phyloP scores from a whole-genome alignment of 2,797 vertebrate species.

The Channallabes apus region DNA sequence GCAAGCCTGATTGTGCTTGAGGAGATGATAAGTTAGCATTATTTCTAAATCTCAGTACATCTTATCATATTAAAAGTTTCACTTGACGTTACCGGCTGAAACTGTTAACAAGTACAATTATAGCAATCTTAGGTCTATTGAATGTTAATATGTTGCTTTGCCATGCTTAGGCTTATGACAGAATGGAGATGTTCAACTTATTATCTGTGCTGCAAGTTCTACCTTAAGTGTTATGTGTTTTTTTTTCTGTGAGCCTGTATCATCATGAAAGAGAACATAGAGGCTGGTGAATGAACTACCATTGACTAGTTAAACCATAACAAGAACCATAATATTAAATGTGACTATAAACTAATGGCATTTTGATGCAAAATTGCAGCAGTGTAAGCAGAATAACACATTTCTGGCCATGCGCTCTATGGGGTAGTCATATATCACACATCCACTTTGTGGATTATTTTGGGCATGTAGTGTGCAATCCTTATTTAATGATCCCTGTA shows the following conservation, averaged over 20 bases:
- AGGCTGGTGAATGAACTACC: neutral
- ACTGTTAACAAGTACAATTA: no score
- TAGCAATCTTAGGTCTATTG: no score
- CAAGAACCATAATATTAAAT: neutral
- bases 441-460: neutral
- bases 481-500: conserved; percentile 8
- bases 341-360: neutral
- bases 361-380: neutral
- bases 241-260: neutral
- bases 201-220: neutral
- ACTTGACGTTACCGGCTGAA: neutral
- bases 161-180: neutral
- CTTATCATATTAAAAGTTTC: neutral
- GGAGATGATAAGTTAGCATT: neutral
- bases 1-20: neutral
- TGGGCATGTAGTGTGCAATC: neutral
- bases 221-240: no score
- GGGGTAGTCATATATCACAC: neutral
- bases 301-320: neutral
- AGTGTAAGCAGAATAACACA: neutral
- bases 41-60: neutral
- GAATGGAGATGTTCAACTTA: neutral
- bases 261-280: neutral
- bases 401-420: neutral
- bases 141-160: neutral